Percentiles rank a stretch among this genome's conserved stretches.
Conservation (phyloP, 2,797 vertebrate genomes). For the Lateolabrax maculatus region DNA sequence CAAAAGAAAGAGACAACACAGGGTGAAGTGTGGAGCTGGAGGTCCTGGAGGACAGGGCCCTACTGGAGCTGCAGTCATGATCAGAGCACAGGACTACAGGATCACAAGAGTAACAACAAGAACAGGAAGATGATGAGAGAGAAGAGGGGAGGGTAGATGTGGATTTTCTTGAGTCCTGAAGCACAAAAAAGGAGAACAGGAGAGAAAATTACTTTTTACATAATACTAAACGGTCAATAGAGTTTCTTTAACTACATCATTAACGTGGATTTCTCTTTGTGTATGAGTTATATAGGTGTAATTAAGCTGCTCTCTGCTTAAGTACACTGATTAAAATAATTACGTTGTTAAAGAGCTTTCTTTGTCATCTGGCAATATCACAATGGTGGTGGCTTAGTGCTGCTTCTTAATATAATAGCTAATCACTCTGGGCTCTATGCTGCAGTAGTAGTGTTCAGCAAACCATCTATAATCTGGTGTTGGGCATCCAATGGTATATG, state of each 20-base stretch:
- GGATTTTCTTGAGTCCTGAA: constrained; percentile 79
- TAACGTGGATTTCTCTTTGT: background rate
- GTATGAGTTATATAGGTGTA: constrained; percentile 17
- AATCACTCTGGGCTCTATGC: background rate
- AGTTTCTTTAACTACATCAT: background rate
- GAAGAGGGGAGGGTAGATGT: constrained; percentile 69
- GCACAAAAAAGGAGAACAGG: constrained; percentile 37
- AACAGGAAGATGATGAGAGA: constrained; percentile 73
- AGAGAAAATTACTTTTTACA: constrained; percentile 2
- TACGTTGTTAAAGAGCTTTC: constrained; percentile 15
- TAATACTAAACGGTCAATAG: background rate
- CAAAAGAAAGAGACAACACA: constrained; percentile 84
- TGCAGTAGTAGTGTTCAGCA: background rate
- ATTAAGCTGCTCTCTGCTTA: constrained; percentile 8
- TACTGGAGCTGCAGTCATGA: constrained; percentile 73
- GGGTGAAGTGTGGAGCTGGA: constrained; percentile 76
- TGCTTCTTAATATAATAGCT: constrained; percentile 13
- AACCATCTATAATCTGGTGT: background rate
- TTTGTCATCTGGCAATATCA: constrained; percentile 22
- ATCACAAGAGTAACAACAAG: constrained; percentile 69
- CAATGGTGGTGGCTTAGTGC: background rate
- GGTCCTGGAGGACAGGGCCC: constrained; percentile 26
- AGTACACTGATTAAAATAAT: constrained; percentile 29
- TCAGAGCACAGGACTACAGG: constrained; percentile 69
- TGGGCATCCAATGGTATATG: background rate